These are phyloP conservation scores for Sphenodon punctatus DNA, from an alignment of 2,797 vertebrate species.

Conservation along the genomic window DNA sequence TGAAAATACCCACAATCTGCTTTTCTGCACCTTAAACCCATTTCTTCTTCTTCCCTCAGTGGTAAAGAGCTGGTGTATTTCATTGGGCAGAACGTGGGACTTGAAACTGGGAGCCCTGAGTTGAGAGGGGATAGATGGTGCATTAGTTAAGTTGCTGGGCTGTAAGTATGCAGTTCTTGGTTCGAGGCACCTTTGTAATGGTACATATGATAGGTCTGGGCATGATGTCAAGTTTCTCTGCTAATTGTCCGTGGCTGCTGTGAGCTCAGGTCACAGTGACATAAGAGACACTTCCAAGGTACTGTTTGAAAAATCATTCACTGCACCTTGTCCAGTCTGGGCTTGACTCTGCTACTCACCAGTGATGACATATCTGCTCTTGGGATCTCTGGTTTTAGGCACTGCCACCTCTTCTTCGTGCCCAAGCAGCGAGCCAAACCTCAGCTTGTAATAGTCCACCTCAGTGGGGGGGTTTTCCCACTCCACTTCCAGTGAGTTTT, in stretches of 20 bases:
- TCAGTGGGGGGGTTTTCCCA: slow-evolving; percentile 84
- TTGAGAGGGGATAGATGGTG: no score
- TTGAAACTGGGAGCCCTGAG: no score
- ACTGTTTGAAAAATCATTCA: background rate
- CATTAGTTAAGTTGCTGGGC: no score
- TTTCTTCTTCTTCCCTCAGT: no score
- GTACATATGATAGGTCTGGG: no score
- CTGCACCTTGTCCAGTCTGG: background rate
- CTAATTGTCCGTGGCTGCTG: background rate
- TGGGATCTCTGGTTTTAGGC: slow-evolving; percentile 80
- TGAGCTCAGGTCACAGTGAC: background rate
- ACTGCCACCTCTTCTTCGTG: slow-evolving; percentile 73
- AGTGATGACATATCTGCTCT: slow-evolving; percentile 84
- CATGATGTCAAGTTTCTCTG: background rate
- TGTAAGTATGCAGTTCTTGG: no score
- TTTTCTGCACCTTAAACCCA: no score
- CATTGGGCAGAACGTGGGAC: no score
- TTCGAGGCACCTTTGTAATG: no score
- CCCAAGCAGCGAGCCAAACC: slow-evolving; percentile 74
- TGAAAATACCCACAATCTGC: no score
- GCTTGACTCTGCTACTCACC: slow-evolving; percentile 68
- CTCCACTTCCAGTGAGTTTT: slow-evolving; percentile 86
- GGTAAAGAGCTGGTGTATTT: no score
- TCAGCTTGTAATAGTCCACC: slow-evolving; percentile 87
- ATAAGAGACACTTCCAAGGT: background rate